These are phyloP conservation scores for Liopterus haemorrhoidalis DNA, from an alignment of 2,888 invertebrate genomes.

Conservation along the genomic window DNA sequence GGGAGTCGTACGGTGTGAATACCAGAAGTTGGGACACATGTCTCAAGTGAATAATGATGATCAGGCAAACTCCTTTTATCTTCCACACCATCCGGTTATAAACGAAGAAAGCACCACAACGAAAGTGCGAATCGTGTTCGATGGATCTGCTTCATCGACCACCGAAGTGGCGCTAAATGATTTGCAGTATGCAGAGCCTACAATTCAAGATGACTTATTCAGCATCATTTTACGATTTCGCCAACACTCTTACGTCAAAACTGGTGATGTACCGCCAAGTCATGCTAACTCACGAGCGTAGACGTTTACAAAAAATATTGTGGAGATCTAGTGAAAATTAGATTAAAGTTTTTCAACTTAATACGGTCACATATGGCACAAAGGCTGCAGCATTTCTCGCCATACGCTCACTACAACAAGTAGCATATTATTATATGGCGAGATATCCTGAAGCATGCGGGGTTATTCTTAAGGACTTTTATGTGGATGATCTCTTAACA, in stretches of 20 bases:
- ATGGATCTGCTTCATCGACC: constrained; percentile 32
- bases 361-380: constrained; percentile 31
- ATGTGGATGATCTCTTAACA: constrained; percentile 29
- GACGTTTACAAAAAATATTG: constrained; percentile 30
- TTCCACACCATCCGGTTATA: constrained; percentile 36
- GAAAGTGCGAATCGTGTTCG: constrained; percentile 37
- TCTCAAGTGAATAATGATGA: constrained; percentile 7
- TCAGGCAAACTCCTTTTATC: neutral
- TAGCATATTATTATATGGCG: constrained; percentile 23
- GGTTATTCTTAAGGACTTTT: constrained; percentile 24
- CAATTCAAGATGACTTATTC: constrained; percentile 33
- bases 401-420: constrained; percentile 24
- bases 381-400: constrained; percentile 30
- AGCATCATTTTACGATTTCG: constrained; percentile 34
- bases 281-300: constrained; percentile 27
- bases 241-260: constrained; percentile 29
- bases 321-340: constrained; percentile 25
- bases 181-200: constrained; percentile 33
- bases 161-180: constrained; percentile 34
- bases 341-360: constrained; percentile 26
- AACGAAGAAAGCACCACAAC: constrained; percentile 31
- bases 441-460: constrained; percentile 26
- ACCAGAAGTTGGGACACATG: constrained; percentile 27
- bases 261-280: constrained; percentile 37
- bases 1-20: constrained; percentile 27